Conservation (phyloP, 2,797 vertebrate species). For the Rousettus madagascariensis region DNA sequence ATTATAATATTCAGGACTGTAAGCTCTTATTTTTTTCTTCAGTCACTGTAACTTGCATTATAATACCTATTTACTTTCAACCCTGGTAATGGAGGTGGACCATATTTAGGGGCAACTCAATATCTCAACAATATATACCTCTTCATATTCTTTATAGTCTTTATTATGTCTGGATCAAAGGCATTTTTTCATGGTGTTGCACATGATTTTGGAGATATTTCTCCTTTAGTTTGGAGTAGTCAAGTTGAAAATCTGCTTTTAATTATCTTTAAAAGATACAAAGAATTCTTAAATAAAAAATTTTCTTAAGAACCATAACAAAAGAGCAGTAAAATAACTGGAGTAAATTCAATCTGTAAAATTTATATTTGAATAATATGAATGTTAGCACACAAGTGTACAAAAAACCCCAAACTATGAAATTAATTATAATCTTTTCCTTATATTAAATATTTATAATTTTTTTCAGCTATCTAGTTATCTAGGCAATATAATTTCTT, state of each 20-base stretch:
- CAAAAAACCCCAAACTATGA: neutral
- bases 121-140: neutral
- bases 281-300: neutral
- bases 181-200: neutral
- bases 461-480: neutral
- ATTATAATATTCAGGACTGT: neutral
- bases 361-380: neutral
- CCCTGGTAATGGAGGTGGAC: neutral
- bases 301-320: neutral
- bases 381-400: neutral
- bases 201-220: neutral
- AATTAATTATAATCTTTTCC: neutral
- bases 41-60: neutral
- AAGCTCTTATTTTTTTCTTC: neutral
- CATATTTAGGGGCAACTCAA: neutral
- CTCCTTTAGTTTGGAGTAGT: neutral
- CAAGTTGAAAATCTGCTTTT: neutral
- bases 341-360: neutral
- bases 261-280: neutral
- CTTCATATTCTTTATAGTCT: neutral
- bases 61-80: neutral
- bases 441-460: neutral
- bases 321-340: neutral
- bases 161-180: neutral
- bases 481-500: neutral